These are phyloP conservation scores for Callinectes sapidus DNA, from an alignment of 2,888 invertebrate species.

Conservation along the genomic window DNA sequence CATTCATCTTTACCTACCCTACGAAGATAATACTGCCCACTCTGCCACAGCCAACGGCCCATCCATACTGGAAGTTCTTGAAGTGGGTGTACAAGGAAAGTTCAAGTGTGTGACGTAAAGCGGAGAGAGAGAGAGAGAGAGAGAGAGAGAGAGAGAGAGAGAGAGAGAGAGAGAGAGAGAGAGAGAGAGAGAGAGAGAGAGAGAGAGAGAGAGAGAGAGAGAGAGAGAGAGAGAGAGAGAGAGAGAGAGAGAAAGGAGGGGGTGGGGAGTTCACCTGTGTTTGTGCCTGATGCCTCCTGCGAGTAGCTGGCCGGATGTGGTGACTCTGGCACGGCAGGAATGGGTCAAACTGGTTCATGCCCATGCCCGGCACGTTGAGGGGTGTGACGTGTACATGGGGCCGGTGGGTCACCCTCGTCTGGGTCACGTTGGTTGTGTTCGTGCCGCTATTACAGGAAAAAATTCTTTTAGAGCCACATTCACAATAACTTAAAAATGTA, in stretches of 20 bases:
- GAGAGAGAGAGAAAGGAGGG: background rate
- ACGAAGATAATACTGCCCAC: background rate
- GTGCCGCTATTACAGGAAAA: constrained; percentile 78
- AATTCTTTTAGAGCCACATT: background rate
- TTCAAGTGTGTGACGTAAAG: background rate
- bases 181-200: constrained; percentile 15
- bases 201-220: constrained; percentile 11
- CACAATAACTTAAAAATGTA: background rate
- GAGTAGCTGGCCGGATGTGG: constrained; percentile 77
- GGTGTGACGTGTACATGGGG: constrained; percentile 80
- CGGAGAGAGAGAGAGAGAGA: too few relatives aligned
- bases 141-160: background rate
- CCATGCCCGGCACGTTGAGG: constrained; percentile 72
- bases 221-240: constrained; percentile 24
- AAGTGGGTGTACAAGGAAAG: background rate
- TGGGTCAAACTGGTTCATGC: constrained; percentile 79
- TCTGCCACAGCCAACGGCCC: background rate
- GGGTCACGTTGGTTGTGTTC: constrained; percentile 84
- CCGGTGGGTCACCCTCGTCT: constrained; percentile 83
- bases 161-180: too few relatives aligned
- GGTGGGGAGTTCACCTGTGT: constrained; percentile 50
- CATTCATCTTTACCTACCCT: background rate
- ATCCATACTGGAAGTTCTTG: background rate
- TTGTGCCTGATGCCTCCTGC: constrained; percentile 66
- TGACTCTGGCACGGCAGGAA: constrained; percentile 85